Evolutionary conservation across 2,113 vertebrate species (phyloP).

Genomic region (Paramisgurnus dabryanus): DNA sequence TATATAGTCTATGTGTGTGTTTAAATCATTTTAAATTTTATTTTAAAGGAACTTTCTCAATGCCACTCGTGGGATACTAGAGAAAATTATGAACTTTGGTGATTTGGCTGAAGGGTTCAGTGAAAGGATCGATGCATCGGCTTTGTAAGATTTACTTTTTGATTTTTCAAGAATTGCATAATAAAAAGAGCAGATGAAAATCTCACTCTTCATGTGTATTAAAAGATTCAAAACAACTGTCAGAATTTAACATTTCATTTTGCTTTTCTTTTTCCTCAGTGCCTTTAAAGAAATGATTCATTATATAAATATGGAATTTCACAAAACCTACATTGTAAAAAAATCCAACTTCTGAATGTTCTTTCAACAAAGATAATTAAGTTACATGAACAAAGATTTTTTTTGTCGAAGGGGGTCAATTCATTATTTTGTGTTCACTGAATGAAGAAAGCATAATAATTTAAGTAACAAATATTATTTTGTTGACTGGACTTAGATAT

Average conservation of each 20-base stretch:
- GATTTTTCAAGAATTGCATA: not conserved
- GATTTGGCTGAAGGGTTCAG: not conserved
- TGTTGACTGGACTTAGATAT: no score
- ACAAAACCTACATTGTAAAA: not conserved
- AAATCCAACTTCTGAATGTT: no score
- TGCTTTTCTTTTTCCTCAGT: not conserved
- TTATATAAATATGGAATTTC: fast-evolving
- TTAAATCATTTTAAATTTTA: not conserved
- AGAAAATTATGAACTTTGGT: not conserved
- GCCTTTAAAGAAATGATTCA: fast-evolving
- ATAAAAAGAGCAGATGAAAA: not conserved
- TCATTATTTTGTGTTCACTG: no score
- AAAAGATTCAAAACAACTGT: no score
- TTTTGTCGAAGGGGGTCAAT: no score
- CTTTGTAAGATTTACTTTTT: not conserved
- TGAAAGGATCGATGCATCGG: not conserved
- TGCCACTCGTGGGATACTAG: not conserved
- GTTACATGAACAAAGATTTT: not conserved
- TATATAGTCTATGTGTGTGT: no score
- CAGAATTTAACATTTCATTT: no score
- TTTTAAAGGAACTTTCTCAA: not conserved
- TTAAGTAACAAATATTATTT: no score
- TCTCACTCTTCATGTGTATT: not conserved
- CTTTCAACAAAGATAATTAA: no score
- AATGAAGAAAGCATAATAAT: no score